Conservation (phyloP, 2,888 invertebrate species). For the Pachycephus smyrnensis region DNA sequence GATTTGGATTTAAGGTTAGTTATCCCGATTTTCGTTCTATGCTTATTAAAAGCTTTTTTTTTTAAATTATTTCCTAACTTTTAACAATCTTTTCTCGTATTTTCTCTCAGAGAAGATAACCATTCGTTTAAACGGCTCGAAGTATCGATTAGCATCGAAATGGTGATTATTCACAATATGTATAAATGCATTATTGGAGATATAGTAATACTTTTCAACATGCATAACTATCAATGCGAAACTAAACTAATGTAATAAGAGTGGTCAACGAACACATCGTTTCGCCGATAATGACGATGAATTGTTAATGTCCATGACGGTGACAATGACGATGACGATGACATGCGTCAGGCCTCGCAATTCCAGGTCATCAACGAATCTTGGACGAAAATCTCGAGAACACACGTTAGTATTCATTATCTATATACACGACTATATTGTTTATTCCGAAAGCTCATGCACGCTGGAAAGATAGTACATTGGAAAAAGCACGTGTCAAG, state of each 20-base stretch:
- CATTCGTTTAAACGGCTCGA: not conserved
- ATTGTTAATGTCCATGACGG: not conserved
- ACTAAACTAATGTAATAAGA: not conserved
- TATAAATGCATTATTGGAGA: not conserved
- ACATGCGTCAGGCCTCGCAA: not conserved
- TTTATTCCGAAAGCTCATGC: not conserved
- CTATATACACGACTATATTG: not conserved
- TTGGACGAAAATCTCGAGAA: not conserved
- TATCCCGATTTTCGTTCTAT: too few relatives aligned
- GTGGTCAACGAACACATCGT: not conserved
- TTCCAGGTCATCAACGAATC: not conserved
- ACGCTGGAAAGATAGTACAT: not conserved
- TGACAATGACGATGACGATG: slow-evolving; percentile 3
- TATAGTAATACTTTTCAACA: not conserved
- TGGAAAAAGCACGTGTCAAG: not conserved
- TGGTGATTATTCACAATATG: not conserved
- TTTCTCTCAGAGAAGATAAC: not conserved
- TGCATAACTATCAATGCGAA: not conserved
- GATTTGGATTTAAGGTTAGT: not conserved
- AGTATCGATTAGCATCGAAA: not conserved
- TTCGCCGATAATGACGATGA: not conserved
- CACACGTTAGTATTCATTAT: not conserved
- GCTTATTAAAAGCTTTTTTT: not conserved
- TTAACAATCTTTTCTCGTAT: not conserved
- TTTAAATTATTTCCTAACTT: not conserved